A percentile compares a stretch with the other conserved stretches of the same genome.
Evolutionary conservation across 1,140 invertebrate genomes (phyloP).

Genomic region (Papilio helenus): DNA sequence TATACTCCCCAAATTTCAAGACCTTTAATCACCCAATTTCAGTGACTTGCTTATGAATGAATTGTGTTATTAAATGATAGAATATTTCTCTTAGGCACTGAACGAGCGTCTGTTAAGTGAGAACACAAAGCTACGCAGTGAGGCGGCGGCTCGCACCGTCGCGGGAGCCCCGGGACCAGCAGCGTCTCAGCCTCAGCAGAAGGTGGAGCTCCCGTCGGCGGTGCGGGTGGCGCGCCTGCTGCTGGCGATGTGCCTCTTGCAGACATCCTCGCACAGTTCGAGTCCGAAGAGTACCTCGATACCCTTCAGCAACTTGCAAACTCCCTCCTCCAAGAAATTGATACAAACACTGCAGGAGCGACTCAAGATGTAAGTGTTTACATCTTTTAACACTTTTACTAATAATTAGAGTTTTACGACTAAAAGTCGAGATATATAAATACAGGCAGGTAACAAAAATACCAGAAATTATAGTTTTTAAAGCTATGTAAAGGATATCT

Average conservation of each 20-base stretch:
- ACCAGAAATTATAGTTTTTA: too few relatives aligned
- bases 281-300: conserved; percentile 86
- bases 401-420: neutral
- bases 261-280: conserved; percentile 88
- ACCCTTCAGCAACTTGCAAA: conserved; percentile 91
- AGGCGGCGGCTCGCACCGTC: conserved; percentile 80
- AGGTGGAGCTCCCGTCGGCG: conserved; percentile 88
- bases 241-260: conserved; percentile 90
- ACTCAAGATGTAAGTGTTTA: conserved; percentile 85
- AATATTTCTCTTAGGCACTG: conserved; percentile 63
- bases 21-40: too few relatives aligned
- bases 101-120: conserved; percentile 87
- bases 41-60: too few relatives aligned
- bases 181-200: conserved; percentile 92
- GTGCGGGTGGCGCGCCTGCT: conserved; percentile 85
- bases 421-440: too few relatives aligned
- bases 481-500: too few relatives aligned
- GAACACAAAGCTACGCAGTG: conserved; percentile 84
- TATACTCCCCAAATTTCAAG: too few relatives aligned
- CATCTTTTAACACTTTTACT: conserved; percentile 20
- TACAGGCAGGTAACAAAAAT: too few relatives aligned
- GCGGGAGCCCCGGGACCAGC: conserved; percentile 88
- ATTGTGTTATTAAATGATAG: neutral
- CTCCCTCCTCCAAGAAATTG: conserved; percentile 91
- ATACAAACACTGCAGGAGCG: conserved; percentile 87